These are phyloP conservation scores for Syngnathus acus DNA, from an alignment of 2,797 vertebrate genomes.

Conservation along the genomic window DNA sequence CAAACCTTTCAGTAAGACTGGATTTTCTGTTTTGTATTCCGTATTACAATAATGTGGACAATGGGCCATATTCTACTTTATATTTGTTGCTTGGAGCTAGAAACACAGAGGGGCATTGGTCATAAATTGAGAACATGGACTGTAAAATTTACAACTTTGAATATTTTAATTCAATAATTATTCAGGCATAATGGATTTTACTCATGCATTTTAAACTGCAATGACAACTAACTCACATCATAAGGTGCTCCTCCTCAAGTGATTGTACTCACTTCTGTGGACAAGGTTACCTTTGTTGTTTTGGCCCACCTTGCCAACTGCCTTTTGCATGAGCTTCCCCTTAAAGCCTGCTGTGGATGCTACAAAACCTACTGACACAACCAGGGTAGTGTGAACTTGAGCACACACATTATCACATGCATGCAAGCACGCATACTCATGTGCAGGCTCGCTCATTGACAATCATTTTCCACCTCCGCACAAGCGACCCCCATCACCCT, in stretches of 20 bases:
- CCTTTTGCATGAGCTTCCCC: conserved; percentile 62
- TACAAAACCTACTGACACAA: conserved; percentile 5
- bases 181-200: no score
- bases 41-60: no score
- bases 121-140: no score
- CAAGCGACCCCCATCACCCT: conserved; percentile 60
- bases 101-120: no score
- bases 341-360: conserved; percentile 42
- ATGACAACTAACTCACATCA: conserved; percentile 10
- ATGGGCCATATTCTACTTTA: no score
- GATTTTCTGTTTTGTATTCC: no score
- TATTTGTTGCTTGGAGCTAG: conserved; percentile 1
- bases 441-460: conserved; percentile 29
- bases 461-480: conserved; percentile 25
- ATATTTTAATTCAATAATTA: no score
- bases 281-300: conserved; percentile 75
- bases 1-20: no score
- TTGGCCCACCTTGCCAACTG: conserved; percentile 66
- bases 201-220: neutral
- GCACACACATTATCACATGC: conserved; percentile 15
- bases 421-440: conserved; percentile 17
- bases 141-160: no score
- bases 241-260: conserved; percentile 21
- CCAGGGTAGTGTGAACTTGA: conserved; percentile 6
- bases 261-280: conserved; percentile 54